phyloP scores from a whole-genome alignment of 2,888 invertebrate species.

The Himalopsyche anomala region DNA sequence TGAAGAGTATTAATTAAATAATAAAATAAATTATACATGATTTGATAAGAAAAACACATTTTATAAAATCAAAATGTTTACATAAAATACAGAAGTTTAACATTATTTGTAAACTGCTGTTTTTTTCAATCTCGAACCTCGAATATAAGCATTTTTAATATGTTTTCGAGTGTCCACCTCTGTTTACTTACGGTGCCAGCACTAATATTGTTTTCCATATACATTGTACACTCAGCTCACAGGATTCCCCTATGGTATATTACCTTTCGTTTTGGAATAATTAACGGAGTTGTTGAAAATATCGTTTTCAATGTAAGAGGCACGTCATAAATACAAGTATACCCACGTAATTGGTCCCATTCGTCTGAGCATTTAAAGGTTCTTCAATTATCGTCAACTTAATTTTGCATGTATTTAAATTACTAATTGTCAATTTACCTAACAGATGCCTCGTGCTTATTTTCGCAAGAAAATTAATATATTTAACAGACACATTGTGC shows the following conservation, averaged over 20 bases:
- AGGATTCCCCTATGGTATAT: slow-evolving; percentile 27
- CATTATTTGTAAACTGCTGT: no score
- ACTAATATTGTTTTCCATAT: slow-evolving; percentile 20
- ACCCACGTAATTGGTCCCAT: background rate
- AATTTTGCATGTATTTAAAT: background rate
- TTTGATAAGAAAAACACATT: no score
- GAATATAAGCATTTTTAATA: no score
- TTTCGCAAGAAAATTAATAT: no score
- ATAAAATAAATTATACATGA: no score
- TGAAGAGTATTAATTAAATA: no score
- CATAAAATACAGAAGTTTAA: no score
- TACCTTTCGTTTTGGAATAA: slow-evolving; percentile 40
- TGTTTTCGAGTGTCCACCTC: background rate
- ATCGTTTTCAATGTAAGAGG: slow-evolving; percentile 25
- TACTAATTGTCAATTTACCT: background rate
- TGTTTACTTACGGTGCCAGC: background rate
- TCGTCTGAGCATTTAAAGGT: background rate
- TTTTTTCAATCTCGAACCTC: no score
- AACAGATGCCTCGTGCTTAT: no score
- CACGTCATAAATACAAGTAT: slow-evolving; percentile 36
- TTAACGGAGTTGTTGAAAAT: slow-evolving; percentile 37
- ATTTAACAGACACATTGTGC: no score
- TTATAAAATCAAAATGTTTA: no score
- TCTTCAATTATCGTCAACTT: slow-evolving; percentile 17
- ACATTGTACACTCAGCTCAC: background rate